Conservation (phyloP, 2,113 vertebrate genomes). For the Sander lucioperca region DNA sequence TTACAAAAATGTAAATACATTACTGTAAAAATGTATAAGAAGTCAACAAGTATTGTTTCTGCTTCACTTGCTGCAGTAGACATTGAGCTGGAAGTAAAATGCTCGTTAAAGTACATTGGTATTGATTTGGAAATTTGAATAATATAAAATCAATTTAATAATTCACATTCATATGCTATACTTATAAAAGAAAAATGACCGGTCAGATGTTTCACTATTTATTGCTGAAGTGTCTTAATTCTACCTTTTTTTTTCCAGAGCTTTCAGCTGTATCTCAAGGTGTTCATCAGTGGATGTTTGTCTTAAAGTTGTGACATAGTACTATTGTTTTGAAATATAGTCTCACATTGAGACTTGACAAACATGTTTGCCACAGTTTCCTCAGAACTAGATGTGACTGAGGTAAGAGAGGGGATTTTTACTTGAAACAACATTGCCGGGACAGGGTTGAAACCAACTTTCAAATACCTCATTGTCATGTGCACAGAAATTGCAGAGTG, state of each 20-base stretch:
- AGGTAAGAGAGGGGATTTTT: background rate
- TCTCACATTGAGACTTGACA: background rate
- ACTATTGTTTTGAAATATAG: conserved; percentile 8
- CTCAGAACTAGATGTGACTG: background rate
- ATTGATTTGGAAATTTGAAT: background rate
- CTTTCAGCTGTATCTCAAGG: background rate
- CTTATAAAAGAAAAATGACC: background rate
- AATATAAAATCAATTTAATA: background rate
- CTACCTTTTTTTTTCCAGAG: background rate
- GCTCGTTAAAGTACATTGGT: background rate
- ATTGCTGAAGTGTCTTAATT: background rate
- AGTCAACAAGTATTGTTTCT: background rate
- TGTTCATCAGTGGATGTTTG: background rate
- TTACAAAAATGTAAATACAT: background rate
- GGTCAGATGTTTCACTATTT: background rate
- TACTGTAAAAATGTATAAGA: background rate
- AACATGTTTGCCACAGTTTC: background rate
- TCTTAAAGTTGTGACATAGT: background rate
- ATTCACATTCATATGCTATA: background rate
- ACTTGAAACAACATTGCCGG: background rate
- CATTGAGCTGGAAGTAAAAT: background rate
- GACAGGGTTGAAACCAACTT: background rate
- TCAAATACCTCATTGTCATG: background rate
- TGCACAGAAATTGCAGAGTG: background rate
- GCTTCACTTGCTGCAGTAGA: background rate